Evolutionary conservation across 1,140 invertebrate genomes (phyloP).

Genomic region (Nomia melanderi): DNA sequence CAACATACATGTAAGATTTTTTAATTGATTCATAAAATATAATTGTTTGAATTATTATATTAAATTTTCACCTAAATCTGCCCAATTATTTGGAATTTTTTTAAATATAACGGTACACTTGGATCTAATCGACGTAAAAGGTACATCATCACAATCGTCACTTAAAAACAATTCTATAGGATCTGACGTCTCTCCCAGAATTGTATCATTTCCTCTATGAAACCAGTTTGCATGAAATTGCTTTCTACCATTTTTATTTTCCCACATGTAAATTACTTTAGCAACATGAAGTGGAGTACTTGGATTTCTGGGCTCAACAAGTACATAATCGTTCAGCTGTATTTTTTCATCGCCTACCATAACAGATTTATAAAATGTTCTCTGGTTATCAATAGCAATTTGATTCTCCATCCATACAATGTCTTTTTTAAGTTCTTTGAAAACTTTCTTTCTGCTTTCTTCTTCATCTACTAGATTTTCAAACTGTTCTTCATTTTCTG

Average conservation of each 20-base stretch:
- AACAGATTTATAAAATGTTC: slow-evolving; percentile 67
- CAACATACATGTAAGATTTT: background rate
- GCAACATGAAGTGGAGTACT: slow-evolving; percentile 86
- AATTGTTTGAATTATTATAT: background rate
- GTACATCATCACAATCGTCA: slow-evolving; percentile 88
- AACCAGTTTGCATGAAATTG: slow-evolving; percentile 82
- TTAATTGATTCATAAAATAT: background rate
- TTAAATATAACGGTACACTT: slow-evolving; percentile 77
- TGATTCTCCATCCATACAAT: slow-evolving; percentile 84
- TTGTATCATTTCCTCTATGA: slow-evolving; percentile 86
- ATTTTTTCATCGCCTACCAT: slow-evolving; percentile 68
- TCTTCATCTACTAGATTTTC: slow-evolving; percentile 72
- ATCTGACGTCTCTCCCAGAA: slow-evolving; percentile 91
- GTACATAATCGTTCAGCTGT: slow-evolving; percentile 84
- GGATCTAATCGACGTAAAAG: slow-evolving; percentile 82
- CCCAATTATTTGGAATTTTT: slow-evolving; percentile 58
- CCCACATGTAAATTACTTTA: slow-evolving; percentile 87
- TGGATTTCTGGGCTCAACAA: slow-evolving; percentile 86
- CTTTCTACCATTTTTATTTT: slow-evolving; percentile 55
- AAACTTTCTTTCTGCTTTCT: slow-evolving; percentile 71
- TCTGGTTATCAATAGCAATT: slow-evolving; percentile 52
- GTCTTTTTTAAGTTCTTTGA: slow-evolving; percentile 67
- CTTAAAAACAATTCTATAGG: slow-evolving; percentile 89
- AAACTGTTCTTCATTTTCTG: slow-evolving; percentile 83
- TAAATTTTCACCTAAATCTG: slow-evolving; percentile 55